Evolutionary conservation across 2,888 invertebrate genomes (phyloP).

Genomic region (Acronicta leporina): DNA sequence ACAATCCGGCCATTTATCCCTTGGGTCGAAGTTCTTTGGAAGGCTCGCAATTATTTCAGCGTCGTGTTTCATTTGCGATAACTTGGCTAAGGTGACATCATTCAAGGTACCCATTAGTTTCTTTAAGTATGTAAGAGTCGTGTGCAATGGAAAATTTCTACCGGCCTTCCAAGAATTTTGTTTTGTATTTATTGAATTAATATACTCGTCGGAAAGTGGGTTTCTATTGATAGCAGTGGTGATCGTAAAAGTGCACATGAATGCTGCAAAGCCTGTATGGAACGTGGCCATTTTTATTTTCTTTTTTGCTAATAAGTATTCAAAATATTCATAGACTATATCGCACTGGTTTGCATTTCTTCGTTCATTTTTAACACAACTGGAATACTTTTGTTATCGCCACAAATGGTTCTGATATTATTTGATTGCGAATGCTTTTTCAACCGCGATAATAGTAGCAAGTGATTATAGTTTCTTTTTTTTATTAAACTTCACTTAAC

Average conservation of each 20-base stretch:
- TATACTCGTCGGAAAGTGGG: constrained; percentile 92
- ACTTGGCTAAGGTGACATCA: constrained; percentile 84
- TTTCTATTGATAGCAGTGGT: constrained; percentile 67
- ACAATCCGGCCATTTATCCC: constrained; percentile 95
- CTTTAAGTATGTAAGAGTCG: constrained; percentile 89
- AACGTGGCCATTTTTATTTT: constrained; percentile 68
- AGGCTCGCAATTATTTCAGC: constrained; percentile 80
- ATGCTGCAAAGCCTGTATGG: constrained; percentile 60
- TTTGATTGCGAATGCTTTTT: not conserved
- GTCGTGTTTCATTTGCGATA: constrained; percentile 77
- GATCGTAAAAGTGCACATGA: constrained; percentile 65
- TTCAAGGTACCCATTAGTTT: constrained; percentile 93
- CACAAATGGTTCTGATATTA: constrained; percentile 2
- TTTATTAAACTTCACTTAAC: too few species aligned
- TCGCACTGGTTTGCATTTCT: too few species aligned
- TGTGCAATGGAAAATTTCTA: constrained; percentile 91
- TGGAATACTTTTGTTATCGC: constrained; percentile 6
- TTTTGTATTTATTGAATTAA: constrained; percentile 91
- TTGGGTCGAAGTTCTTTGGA: constrained; percentile 94
- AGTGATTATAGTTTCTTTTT: too few species aligned
- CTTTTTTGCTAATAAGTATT: constrained; percentile 32
- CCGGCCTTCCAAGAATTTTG: constrained; percentile 94
- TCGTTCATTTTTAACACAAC: not conserved
- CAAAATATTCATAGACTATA: not conserved
- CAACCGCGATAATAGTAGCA: not conserved